Evolutionary conservation across 2,797 vertebrate species (phyloP).

Genomic region (Microchirus variegatus): DNA sequence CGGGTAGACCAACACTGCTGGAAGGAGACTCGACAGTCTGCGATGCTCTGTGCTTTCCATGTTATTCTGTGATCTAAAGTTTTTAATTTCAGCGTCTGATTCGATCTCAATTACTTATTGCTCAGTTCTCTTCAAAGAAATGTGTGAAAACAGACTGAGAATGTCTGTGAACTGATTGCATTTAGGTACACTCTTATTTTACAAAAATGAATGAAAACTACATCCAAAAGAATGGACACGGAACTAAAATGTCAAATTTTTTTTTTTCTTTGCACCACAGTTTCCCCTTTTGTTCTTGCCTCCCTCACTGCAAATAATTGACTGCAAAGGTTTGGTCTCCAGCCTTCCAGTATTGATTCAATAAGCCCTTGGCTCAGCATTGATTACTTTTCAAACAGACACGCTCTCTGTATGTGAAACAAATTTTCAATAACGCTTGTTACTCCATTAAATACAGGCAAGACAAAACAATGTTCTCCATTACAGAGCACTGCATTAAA

Average conservation of each 20-base stretch:
- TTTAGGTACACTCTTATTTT: neutral
- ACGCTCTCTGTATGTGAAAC: slow-evolving; percentile 34
- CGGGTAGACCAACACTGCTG: slow-evolving; percentile 10
- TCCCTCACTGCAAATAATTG: slow-evolving; percentile 43
- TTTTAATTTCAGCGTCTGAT: slow-evolving; percentile 21
- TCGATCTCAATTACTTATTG: slow-evolving; percentile 6
- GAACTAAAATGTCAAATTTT: too few species aligned
- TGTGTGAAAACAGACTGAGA: slow-evolving; percentile 1
- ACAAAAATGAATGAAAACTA: neutral
- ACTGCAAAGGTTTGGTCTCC: slow-evolving; percentile 51
- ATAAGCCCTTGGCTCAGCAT: slow-evolving; percentile 57
- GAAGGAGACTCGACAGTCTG: slow-evolving; percentile 19
- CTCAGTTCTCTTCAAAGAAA: neutral
- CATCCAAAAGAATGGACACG: too few species aligned
- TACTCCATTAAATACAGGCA: slow-evolving; percentile 63
- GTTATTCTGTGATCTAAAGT: slow-evolving; percentile 15
- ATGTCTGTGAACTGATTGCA: neutral
- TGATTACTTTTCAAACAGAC: slow-evolving; percentile 63
- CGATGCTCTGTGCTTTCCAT: slow-evolving; percentile 10
- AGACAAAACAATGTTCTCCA: slow-evolving; percentile 64
- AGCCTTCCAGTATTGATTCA: slow-evolving; percentile 52
- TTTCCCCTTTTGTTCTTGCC: too few species aligned
- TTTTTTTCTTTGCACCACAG: too few species aligned
- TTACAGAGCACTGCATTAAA: slow-evolving; percentile 51
- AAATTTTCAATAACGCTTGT: slow-evolving; percentile 63